These are phyloP conservation scores for Rotaria macrura DNA, from an alignment of 2,888 invertebrate species.

Conservation along the genomic window DNA sequence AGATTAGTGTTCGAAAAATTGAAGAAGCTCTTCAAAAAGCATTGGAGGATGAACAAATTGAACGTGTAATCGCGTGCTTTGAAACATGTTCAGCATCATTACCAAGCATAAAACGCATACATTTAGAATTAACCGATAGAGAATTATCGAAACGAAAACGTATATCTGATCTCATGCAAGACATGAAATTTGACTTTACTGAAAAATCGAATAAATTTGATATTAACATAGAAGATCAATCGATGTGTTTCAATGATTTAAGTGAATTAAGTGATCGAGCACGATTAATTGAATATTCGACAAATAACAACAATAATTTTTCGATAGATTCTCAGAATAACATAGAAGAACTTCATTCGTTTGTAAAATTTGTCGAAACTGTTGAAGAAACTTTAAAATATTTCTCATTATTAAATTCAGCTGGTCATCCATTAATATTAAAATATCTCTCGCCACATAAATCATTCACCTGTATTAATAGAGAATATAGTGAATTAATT, in stretches of 20 bases:
- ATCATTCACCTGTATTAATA: background rate
- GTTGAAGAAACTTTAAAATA: background rate
- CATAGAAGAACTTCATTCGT: background rate
- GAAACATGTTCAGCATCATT: background rate
- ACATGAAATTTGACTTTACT: background rate
- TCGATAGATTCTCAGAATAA: background rate
- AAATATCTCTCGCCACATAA: background rate
- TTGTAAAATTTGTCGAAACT: background rate
- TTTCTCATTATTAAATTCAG: background rate
- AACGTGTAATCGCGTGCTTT: background rate
- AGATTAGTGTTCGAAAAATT: background rate
- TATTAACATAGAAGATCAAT: background rate
- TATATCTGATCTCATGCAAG: background rate
- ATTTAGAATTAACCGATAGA: background rate
- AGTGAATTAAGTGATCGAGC: slow-evolving; percentile 22
- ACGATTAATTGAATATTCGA: slow-evolving; percentile 15
- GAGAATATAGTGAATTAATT: background rate
- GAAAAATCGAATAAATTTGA: background rate
- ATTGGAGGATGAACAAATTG: background rate
- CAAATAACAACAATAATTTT: background rate
- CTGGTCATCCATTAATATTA: background rate
- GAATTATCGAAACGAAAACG: background rate
- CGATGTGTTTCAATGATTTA: background rate
- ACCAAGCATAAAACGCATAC: background rate
- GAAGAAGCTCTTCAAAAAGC: background rate